Percentiles rank a stretch among this genome's conserved stretches.
These are phyloP conservation scores for Trichoplusia ni DNA, from an alignment of 1,140 invertebrate genomes.

Conservation along the genomic window DNA sequence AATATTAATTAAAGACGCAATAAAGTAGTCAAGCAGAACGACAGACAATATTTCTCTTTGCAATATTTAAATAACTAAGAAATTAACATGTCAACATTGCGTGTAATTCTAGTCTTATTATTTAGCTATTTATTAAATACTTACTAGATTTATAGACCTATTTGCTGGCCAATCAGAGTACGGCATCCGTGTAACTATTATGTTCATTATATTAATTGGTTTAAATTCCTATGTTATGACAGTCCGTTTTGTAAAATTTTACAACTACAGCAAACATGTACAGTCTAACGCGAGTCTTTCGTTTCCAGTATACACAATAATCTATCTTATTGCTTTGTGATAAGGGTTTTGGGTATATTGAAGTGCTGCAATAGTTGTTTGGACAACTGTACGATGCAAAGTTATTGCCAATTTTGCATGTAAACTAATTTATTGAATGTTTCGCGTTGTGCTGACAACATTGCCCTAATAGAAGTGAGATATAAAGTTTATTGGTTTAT, in stretches of 20 bases:
- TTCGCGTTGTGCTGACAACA: neutral
- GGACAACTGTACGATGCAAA: conserved; percentile 12
- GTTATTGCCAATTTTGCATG: conserved; percentile 3
- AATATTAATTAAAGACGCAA: neutral
- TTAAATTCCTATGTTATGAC: neutral
- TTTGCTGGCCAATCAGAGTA: neutral
- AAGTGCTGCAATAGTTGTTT: too few relatives aligned
- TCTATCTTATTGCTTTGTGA: too few relatives aligned
- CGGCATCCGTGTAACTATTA: neutral
- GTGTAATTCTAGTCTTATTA: neutral
- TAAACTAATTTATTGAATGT: conserved; percentile 4
- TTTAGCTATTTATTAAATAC: neutral
- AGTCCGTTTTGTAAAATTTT: neutral
- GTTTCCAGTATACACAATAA: too few relatives aligned
- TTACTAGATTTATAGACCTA: neutral
- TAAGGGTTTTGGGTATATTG: too few relatives aligned
- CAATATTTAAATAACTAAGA: conserved; percentile 12
- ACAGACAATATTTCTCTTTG: conserved; percentile 10
- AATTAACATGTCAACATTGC: conserved; percentile 14
- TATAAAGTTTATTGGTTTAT: conserved; percentile 3
- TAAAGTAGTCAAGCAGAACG: neutral
- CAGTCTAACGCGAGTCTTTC: too few relatives aligned
- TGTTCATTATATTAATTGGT: neutral
- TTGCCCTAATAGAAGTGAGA: neutral
- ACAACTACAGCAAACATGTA: neutral